Evolutionary conservation across 2,113 vertebrate species (phyloP).

Genomic region (Rissa tridactyla): DNA sequence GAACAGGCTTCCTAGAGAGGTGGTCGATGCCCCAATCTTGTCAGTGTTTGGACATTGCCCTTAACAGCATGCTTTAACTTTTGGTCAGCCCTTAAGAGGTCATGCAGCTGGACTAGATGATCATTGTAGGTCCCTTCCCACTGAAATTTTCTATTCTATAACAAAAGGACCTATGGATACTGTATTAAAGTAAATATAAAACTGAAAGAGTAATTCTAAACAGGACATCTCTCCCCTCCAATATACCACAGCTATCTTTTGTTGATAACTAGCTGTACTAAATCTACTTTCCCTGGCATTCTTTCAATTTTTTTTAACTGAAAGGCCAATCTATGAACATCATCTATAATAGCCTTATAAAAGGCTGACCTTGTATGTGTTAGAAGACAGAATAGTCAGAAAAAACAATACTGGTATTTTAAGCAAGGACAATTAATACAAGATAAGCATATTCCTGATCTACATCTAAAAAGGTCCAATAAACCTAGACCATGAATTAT

Average conservation of each 20-base stretch:
- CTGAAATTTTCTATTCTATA: neutral
- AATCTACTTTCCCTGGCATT: neutral
- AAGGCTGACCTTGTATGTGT: neutral
- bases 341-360: conserved; percentile 16
- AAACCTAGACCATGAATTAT: conserved; percentile 3
- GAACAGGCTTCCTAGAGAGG: too few relatives aligned
- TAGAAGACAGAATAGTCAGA: neutral
- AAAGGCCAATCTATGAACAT: conserved; percentile 18
- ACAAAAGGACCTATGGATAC: neutral
- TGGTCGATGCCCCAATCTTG: too few relatives aligned
- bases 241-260: neutral
- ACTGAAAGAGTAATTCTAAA: neutral
- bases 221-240: neutral
- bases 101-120: neutral
- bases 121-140: neutral
- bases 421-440: conserved; percentile 18
- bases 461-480: neutral
- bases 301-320: neutral
- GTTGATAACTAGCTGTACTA: neutral
- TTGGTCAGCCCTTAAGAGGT: neutral
- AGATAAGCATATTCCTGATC: conserved; percentile 37
- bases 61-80: too few relatives aligned
- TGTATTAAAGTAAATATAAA: neutral
- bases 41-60: too few relatives aligned
- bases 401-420: conserved; percentile 19